Percentiles rank a stretch among this genome's conserved stretches.
Evolutionary conservation across 2,797 vertebrate genomes (phyloP).

Genomic region (Gambelia wislizenii): DNA sequence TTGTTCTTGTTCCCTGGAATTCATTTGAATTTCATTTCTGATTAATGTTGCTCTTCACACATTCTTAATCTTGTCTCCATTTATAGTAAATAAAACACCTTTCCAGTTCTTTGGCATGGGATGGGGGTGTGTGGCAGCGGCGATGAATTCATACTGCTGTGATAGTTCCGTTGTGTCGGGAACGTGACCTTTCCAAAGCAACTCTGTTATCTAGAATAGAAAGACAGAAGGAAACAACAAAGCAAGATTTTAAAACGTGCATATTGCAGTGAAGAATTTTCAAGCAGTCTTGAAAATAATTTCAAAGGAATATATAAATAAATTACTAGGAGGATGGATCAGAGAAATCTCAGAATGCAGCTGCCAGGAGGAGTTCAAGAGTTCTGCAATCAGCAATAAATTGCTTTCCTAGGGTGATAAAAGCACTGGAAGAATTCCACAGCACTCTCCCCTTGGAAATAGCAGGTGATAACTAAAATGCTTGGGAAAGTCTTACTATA

Average conservation of each 20-base stretch:
- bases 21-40: conserved; percentile 59
- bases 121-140: no score
- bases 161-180: conserved; percentile 90
- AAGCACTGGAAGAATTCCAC: conserved; percentile 77
- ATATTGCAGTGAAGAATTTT: conserved; percentile 77
- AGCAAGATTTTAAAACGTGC: conserved; percentile 64
- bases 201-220: conserved; percentile 91
- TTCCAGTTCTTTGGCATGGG: conserved; percentile 87
- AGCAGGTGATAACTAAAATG: conserved; percentile 65
- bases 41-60: conserved; percentile 55
- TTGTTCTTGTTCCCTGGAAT: conserved; percentile 55
- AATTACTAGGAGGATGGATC: conserved; percentile 81
- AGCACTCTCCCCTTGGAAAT: conserved; percentile 74
- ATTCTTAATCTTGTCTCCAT: conserved; percentile 57
- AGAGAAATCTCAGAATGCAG: conserved; percentile 81
- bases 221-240: conserved; percentile 63
- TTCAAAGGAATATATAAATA: conserved; percentile 83
- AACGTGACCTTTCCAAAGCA: conserved; percentile 95
- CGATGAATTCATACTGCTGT: conserved; percentile 87
- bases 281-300: conserved; percentile 75
- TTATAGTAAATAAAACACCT: conserved; percentile 70
- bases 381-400: conserved; percentile 82
- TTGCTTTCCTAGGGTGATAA: conserved; percentile 79
- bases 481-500: conserved; percentile 56
- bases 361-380: conserved; percentile 82